A percentile compares a stretch with the other conserved stretches of the same genome.
phyloP scores from a whole-genome alignment of 2,797 vertebrate genomes.

The Malurus splendens region DNA sequence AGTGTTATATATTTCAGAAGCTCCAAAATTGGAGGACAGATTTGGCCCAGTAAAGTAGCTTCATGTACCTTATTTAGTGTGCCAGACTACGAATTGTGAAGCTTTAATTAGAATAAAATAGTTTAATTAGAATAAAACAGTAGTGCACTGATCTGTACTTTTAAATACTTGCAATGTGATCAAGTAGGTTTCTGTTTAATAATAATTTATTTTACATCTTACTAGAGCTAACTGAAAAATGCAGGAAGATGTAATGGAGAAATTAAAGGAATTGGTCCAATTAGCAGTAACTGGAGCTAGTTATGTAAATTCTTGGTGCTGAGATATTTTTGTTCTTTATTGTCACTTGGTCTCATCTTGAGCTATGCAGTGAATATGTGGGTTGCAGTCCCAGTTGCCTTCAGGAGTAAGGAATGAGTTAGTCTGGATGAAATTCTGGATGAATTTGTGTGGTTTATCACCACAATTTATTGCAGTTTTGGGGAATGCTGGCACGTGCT shows the following conservation, averaged over 20 bases:
- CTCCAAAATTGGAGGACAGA: not conserved
- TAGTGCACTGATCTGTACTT: not conserved
- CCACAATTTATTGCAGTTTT: not conserved
- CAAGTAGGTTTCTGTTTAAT: not conserved
- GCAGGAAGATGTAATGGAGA: not conserved
- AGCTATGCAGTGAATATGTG: not conserved
- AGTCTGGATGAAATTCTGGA: not conserved
- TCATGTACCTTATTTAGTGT: not conserved
- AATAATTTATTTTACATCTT: not conserved
- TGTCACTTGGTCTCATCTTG: not conserved
- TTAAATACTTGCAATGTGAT: not conserved
- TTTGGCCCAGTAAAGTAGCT: not conserved
- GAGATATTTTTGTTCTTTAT: not conserved
- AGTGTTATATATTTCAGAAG: not conserved
- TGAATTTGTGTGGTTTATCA: no score
- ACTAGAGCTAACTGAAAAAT: not conserved
- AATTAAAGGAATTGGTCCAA: not conserved
- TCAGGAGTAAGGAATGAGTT: not conserved
- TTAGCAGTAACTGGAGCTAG: not conserved
- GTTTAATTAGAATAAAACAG: not conserved
- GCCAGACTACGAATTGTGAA: not conserved
- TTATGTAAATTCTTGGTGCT: constrained; percentile 14
- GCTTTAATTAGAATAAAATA: not conserved
- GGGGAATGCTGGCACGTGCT: not conserved
- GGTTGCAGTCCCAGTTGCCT: not conserved